These are phyloP conservation scores for Luidia sarsii DNA, from an alignment of 53 echinoderm and acorn worm species.

Conservation along the genomic window DNA sequence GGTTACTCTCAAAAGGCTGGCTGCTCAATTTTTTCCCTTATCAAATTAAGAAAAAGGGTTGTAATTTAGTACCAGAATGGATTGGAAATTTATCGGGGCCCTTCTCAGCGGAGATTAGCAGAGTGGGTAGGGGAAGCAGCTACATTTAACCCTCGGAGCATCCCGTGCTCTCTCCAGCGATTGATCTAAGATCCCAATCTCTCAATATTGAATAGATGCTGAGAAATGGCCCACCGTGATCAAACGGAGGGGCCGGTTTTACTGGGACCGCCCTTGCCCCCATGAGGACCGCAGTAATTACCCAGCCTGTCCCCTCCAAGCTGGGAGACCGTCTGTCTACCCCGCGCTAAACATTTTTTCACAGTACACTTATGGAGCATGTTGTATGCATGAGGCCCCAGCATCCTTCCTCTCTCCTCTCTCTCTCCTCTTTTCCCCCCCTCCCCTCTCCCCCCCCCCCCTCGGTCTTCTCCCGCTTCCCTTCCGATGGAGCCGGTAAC, in stretches of 20 bases:
- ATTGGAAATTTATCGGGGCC: too few relatives aligned
- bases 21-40: too few relatives aligned
- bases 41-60: too few relatives aligned
- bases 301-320: constrained; percentile 19
- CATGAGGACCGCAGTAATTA: constrained; percentile 39
- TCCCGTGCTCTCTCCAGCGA: neutral
- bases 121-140: too few relatives aligned
- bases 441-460: neutral
- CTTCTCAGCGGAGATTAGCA: too few relatives aligned
- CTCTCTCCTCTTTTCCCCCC: neutral
- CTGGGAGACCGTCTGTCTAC: constrained; percentile 39
- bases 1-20: too few relatives aligned
- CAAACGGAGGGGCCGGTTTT: neutral
- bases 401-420: neutral
- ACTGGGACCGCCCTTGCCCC: neutral
- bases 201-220: constrained; percentile 14
- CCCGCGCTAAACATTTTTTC: constrained; percentile 33
- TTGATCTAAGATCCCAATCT: constrained; percentile 41
- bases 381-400: constrained; percentile 36
- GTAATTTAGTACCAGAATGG: too few relatives aligned
- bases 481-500: constrained; percentile 26
- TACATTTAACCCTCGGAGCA: too few relatives aligned
- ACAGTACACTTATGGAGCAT: constrained; percentile 26
- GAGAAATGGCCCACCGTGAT: too few relatives aligned
- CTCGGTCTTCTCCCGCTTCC: neutral